phyloP scores from a whole-genome alignment of 2,113 vertebrate species.

The Thalassarche chlororhynchos region DNA sequence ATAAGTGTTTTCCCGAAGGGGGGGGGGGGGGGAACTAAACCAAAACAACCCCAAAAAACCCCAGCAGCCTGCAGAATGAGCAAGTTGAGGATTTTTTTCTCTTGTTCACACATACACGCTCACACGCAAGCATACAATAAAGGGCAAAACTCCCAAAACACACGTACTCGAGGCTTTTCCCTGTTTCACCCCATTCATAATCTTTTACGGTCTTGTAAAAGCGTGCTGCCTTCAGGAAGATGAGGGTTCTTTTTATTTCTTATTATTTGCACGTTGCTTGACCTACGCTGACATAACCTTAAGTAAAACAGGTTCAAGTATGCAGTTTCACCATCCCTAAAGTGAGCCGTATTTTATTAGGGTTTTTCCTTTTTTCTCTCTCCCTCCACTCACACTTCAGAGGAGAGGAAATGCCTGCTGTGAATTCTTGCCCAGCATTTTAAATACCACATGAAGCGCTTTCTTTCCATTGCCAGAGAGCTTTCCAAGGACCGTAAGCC shows the following conservation, averaged over 20 bases:
- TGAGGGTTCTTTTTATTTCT: neutral
- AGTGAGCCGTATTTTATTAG: neutral
- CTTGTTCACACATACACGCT: neutral
- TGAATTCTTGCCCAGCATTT: slow-evolving; percentile 14
- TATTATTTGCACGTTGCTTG: neutral
- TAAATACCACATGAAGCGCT: neutral
- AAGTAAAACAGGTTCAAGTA: neutral
- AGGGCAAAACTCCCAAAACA: neutral
- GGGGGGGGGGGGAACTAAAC: neutral
- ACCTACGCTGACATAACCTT: neutral
- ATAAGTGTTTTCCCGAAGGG: too few relatives aligned
- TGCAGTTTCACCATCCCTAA: neutral
- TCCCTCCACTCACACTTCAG: neutral
- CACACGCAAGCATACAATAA: neutral
- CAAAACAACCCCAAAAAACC: neutral
- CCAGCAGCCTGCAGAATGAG: neutral
- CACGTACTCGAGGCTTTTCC: rapidly evolving
- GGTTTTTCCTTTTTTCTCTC: neutral
- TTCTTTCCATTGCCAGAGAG: neutral
- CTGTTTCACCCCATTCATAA: neutral
- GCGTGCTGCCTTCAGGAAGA: neutral
- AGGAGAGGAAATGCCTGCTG: neutral
- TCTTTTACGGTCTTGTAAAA: neutral
- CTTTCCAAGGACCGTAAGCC: neutral
- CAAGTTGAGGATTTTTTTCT: neutral